A percentile compares a stretch with the other conserved stretches of the same genome.
These are phyloP conservation scores for Aleiodes testaceus DNA, from an alignment of 2,888 invertebrate species.

Conservation along the genomic window DNA sequence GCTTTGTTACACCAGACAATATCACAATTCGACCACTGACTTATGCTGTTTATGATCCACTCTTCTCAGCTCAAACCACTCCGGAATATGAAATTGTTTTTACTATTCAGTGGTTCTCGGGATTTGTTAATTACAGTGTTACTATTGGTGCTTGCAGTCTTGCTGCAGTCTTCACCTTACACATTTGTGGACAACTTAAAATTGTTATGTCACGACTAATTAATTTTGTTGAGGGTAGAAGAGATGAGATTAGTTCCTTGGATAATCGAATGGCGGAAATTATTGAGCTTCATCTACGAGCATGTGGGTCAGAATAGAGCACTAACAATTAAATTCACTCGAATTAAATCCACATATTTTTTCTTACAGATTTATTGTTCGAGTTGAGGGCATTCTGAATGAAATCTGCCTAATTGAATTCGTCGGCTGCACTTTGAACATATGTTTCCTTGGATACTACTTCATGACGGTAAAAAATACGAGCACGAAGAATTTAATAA, in stretches of 20 bases:
- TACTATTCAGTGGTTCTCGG: conserved; percentile 58
- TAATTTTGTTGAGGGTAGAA: conserved; percentile 48
- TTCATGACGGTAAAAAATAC: conserved; percentile 62
- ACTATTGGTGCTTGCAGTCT: conserved; percentile 62
- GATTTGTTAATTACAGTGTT: conserved; percentile 61
- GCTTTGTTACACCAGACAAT: conserved; percentile 56
- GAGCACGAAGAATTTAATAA: neutral
- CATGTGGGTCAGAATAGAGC: conserved; percentile 56
- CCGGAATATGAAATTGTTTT: conserved; percentile 65
- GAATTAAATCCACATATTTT: too few relatives aligned
- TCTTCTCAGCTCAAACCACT: conserved; percentile 58
- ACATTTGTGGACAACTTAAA: conserved; percentile 64
- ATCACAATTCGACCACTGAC: conserved; percentile 57
- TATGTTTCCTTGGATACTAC: conserved; percentile 66
- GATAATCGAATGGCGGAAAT: conserved; percentile 53
- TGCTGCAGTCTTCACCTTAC: conserved; percentile 63
- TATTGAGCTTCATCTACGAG: conserved; percentile 59
- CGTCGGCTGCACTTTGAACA: conserved; percentile 65
- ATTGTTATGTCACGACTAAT: conserved; percentile 56
- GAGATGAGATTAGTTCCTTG: neutral
- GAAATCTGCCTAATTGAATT: conserved; percentile 64
- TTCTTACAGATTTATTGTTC: conserved; percentile 59
- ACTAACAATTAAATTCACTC: too few relatives aligned
- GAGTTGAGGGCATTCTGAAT: conserved; percentile 60
- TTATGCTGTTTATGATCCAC: conserved; percentile 60